Evolutionary conservation across 2,888 invertebrate genomes (phyloP).

Genomic region (Muscina levida): DNA sequence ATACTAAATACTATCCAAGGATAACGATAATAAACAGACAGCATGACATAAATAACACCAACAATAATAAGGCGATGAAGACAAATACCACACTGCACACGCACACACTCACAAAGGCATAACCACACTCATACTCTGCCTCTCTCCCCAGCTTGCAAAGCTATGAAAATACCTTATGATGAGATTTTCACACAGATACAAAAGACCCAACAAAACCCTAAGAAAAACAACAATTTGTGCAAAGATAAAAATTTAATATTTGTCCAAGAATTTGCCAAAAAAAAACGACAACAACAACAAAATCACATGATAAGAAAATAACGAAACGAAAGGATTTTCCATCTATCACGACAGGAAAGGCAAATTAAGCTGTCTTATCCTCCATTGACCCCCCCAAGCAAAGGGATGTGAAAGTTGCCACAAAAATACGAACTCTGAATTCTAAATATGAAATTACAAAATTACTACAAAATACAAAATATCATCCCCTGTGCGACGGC

Average conservation of each 20-base stretch:
- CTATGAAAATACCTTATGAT: conserved; percentile 55
- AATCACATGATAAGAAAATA: conserved; percentile 17
- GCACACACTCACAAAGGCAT: conserved; percentile 25
- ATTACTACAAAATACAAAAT: no score
- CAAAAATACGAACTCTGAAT: no score
- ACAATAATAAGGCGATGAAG: neutral
- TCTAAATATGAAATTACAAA: no score
- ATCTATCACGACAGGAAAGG: no score
- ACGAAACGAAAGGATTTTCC: no score
- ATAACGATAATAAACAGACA: conserved; percentile 59
- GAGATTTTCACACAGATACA: conserved; percentile 56
- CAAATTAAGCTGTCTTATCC: neutral
- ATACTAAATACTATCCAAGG: conserved; percentile 19
- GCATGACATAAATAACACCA: conserved; percentile 28
- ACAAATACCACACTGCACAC: no score
- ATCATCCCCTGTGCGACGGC: no score
- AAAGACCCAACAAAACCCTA: conserved; percentile 31
- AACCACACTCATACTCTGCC: no score
- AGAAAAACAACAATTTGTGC: neutral
- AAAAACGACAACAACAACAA: neutral
- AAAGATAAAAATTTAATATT: conserved; percentile 48
- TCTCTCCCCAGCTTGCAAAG: no score
- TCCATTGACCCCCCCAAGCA: no score
- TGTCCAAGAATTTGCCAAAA: conserved; percentile 44
- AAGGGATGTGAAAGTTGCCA: neutral